phyloP scores from a whole-genome alignment of 2,797 vertebrate species.

The Xiphophorus birchmanni region DNA sequence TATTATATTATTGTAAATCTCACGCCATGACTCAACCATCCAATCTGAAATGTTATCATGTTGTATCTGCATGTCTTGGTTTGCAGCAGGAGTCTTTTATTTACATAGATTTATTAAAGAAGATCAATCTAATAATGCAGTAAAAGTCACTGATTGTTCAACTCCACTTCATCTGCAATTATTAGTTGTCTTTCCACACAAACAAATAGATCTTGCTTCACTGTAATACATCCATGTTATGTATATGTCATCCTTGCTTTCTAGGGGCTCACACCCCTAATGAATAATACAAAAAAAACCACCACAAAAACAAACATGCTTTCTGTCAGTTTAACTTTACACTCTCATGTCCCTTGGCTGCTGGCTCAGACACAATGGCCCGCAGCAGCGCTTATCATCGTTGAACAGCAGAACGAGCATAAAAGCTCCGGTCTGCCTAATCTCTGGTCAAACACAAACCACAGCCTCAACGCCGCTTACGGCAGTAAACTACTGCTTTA shows the following conservation, averaged over 20 bases:
- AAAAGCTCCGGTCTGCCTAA: slow-evolving; percentile 76
- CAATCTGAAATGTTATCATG: neutral
- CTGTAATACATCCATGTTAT: neutral
- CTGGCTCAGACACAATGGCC: slow-evolving; percentile 37
- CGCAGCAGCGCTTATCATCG: slow-evolving; percentile 73
- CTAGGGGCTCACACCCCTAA: neutral
- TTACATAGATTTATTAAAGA: neutral
- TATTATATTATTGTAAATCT: neutral
- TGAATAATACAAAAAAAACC: neutral
- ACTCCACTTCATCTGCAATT: neutral
- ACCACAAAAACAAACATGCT: slow-evolving; percentile 8
- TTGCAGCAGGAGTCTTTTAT: neutral
- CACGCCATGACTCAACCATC: neutral
- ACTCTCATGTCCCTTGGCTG: slow-evolving; percentile 25
- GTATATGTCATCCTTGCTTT: neutral
- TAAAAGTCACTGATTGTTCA: neutral
- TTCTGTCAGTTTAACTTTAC: slow-evolving; percentile 29
- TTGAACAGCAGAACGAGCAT: slow-evolving; percentile 75
- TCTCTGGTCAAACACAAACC: slow-evolving; percentile 80
- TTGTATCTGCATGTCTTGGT: neutral
- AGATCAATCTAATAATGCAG: neutral
- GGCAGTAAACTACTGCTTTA: slow-evolving; percentile 71
- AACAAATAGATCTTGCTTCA: neutral
- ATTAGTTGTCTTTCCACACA: neutral
- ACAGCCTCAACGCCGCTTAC: slow-evolving; percentile 58